Evolutionary conservation across 2,888 invertebrate species (phyloP).

Genomic region (Agriotes lineatus): DNA sequence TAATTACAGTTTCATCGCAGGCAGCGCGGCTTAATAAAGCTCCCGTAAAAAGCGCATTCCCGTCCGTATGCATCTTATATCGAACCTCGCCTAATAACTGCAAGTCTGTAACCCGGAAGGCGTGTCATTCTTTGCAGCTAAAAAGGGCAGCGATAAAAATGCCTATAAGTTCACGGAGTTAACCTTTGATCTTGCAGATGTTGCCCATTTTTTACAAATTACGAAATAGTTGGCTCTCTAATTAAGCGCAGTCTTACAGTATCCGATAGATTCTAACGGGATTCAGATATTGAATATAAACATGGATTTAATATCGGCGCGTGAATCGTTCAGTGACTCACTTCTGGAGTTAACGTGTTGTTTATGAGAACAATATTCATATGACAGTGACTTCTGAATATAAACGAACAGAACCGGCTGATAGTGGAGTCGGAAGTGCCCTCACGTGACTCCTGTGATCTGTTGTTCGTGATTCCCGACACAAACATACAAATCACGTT

Average conservation of each 20-base stretch:
- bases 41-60: conserved; percentile 6
- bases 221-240: conserved; percentile 51
- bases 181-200: conserved; percentile 52
- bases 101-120: conserved; percentile 50
- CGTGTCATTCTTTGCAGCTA: conserved; percentile 48
- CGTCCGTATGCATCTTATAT: conserved; percentile 22
- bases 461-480: conserved; percentile 59
- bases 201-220: conserved; percentile 46
- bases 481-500: conserved; percentile 61
- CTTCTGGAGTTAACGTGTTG: conserved; percentile 31
- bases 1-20: conserved; percentile 2
- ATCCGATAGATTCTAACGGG: conserved; percentile 59
- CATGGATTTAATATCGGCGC: conserved; percentile 53
- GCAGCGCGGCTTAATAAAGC: background rate
- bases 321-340: conserved; percentile 27
- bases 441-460: conserved; percentile 55
- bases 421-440: conserved; percentile 58
- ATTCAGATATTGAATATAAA: conserved; percentile 61
- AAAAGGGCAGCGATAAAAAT: conserved; percentile 47
- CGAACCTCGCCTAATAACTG: conserved; percentile 42
- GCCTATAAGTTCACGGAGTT: conserved; percentile 51
- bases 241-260: conserved; percentile 54
- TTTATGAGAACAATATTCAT: conserved; percentile 39
- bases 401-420: conserved; percentile 40
- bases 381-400: conserved; percentile 39